Conservation (phyloP, 1,140 invertebrate genomes). For the Episyrphus balteatus region DNA sequence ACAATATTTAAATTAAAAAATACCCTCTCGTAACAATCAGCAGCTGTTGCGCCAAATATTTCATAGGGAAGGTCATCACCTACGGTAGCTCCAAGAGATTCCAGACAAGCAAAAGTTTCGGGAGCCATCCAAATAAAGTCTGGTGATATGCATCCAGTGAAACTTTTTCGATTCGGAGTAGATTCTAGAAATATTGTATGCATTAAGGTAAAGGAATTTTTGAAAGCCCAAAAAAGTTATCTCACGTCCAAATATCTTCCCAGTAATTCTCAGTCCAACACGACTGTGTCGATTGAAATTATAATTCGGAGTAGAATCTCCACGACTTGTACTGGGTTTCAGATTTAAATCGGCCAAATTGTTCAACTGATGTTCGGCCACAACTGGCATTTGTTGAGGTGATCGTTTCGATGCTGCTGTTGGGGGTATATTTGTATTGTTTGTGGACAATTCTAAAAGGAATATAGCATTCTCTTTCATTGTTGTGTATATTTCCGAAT, state of each 20-base stretch:
- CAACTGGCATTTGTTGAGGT: constrained; percentile 47
- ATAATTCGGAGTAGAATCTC: constrained; percentile 9
- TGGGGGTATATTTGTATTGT: constrained; percentile 9
- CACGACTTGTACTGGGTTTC: constrained; percentile 32
- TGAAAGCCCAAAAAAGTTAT: neutral
- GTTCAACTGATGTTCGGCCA: constrained; percentile 44
- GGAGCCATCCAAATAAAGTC: constrained; percentile 45
- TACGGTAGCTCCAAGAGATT: constrained; percentile 52
- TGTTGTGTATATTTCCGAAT: constrained; percentile 33
- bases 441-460: constrained; percentile 62
- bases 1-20: neutral
- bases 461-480: constrained; percentile 94
- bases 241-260: constrained; percentile 17
- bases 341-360: constrained; percentile 19
- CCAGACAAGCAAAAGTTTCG: constrained; percentile 67
- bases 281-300: constrained; percentile 20
- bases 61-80: constrained; percentile 41
- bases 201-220: neutral
- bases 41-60: constrained; percentile 24
- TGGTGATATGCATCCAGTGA: constrained; percentile 19
- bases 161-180: constrained; percentile 25
- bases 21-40: constrained; percentile 8
- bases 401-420: constrained; percentile 26
- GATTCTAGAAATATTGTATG: constrained; percentile 2
- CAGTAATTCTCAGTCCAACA: constrained; percentile 19